Conservation (phyloP, 2,888 invertebrate species). For the Apantesis nais region DNA sequence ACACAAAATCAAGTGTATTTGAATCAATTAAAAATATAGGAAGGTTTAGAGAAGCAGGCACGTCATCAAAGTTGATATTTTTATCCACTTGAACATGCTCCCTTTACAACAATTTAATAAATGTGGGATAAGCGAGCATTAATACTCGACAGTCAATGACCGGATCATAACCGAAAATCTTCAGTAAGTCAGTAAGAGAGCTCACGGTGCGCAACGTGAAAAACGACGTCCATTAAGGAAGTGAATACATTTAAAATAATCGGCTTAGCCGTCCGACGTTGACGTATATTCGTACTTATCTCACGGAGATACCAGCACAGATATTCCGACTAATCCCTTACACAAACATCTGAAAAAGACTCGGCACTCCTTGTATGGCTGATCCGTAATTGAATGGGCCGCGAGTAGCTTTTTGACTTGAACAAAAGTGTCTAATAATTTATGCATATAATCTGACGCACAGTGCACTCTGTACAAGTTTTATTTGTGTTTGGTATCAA, state of each 20-base stretch:
- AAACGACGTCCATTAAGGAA: conserved; percentile 85
- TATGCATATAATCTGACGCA: conserved; percentile 84
- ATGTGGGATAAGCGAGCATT: conserved; percentile 71
- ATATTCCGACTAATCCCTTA: conserved; percentile 83
- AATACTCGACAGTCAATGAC: conserved; percentile 81
- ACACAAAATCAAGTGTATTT: conserved; percentile 15
- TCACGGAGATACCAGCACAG: conserved; percentile 84
- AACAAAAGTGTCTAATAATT: conserved; percentile 85
- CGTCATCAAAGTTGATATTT: conserved; percentile 53
- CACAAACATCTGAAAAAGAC: conserved; percentile 84
- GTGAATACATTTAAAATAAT: conserved; percentile 86
- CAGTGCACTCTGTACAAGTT: conserved; percentile 64
- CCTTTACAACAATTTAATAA: conserved; percentile 72
- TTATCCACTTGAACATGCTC: conserved; percentile 51
- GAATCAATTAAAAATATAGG: conserved; percentile 31
- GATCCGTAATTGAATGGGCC: conserved; percentile 81
- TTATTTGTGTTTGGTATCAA: conserved; percentile 75
- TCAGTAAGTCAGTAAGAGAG: conserved; percentile 77
- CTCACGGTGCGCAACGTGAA: conserved; percentile 76
- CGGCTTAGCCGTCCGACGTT: conserved; percentile 85
- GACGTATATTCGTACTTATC: conserved; percentile 86
- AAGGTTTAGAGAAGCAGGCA: conserved; percentile 40
- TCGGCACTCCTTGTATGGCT: conserved; percentile 81
- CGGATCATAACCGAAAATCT: conserved; percentile 84
- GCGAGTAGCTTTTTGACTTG: conserved; percentile 76